Conservation (phyloP, 2,797 vertebrate genomes). For the Danio albolineatus region DNA sequence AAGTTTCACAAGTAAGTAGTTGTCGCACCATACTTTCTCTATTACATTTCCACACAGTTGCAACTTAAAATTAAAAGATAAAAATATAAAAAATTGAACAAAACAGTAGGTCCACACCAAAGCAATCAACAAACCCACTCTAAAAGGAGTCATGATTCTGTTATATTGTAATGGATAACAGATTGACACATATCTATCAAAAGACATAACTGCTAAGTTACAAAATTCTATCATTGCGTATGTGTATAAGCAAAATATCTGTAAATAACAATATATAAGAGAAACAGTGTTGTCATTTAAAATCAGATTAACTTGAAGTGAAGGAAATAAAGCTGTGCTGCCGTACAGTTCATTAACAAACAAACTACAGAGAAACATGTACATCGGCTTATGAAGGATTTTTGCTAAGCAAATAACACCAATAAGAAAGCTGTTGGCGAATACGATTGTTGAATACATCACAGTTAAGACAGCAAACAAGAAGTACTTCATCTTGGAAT, state of each 20-base stretch:
- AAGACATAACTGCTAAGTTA: conserved; percentile 65
- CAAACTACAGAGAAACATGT: conserved; percentile 69
- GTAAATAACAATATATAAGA: conserved; percentile 44
- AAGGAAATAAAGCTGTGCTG: conserved; percentile 51
- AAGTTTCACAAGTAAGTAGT: conserved; percentile 55
- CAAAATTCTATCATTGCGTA: conserved; percentile 58
- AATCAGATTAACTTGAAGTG: conserved; percentile 55
- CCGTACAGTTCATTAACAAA: conserved; percentile 67
- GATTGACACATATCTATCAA: conserved; percentile 66
- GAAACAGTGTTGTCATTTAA: conserved; percentile 54
- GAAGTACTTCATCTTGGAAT: conserved; percentile 47
- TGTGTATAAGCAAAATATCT: conserved; percentile 58
- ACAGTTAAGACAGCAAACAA: conserved; percentile 50
- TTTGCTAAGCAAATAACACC: conserved; percentile 57
- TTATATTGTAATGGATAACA: conserved; percentile 62
- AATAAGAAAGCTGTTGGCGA: conserved; percentile 58
- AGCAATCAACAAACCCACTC: background rate
- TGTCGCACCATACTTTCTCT: conserved; percentile 54
- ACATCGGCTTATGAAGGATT: conserved; percentile 71
- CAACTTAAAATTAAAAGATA: background rate
- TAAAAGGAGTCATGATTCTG: conserved; percentile 29
- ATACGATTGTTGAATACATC: conserved; percentile 44
- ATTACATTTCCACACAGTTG: conserved; percentile 58
- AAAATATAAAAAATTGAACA: background rate
- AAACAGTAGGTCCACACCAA: background rate